Evolutionary conservation across 2,888 invertebrate species (phyloP).

Genomic region (Troides helena): DNA sequence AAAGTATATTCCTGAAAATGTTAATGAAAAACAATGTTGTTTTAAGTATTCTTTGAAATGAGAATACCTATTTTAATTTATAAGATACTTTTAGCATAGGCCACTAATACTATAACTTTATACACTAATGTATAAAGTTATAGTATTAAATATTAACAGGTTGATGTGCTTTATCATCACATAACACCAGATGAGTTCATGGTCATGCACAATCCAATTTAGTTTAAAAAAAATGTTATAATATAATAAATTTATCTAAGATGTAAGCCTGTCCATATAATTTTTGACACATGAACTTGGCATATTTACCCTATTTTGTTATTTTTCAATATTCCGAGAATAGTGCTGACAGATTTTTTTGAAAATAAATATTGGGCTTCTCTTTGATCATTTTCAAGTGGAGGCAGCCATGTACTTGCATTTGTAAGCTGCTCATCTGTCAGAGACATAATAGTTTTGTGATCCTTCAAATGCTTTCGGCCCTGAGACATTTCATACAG

Average conservation of each 20-base stretch:
- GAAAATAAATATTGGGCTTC: constrained; percentile 95
- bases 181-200: too few relatives aligned
- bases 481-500: constrained; percentile 67
- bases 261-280: too few relatives aligned
- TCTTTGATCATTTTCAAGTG: constrained; percentile 86
- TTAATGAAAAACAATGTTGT: neutral
- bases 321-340: constrained; percentile 81
- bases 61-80: too few relatives aligned
- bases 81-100: too few relatives aligned
- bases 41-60: neutral
- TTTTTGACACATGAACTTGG: neutral
- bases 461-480: constrained; percentile 80
- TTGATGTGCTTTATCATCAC: too few relatives aligned
- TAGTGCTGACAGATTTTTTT: constrained; percentile 82
- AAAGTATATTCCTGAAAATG: constrained; percentile 84
- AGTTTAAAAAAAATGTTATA: too few relatives aligned
- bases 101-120: too few relatives aligned
- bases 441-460: constrained; percentile 71
- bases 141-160: too few relatives aligned
- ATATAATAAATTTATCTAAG: too few relatives aligned
- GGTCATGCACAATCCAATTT: too few relatives aligned
- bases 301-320: constrained; percentile 78
- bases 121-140: too few relatives aligned
- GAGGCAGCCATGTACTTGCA: constrained; percentile 84
- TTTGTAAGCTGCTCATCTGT: constrained; percentile 79